Evolutionary conservation across 2,888 invertebrate genomes (phyloP).

Genomic region (Scaptomyza polygonia): DNA sequence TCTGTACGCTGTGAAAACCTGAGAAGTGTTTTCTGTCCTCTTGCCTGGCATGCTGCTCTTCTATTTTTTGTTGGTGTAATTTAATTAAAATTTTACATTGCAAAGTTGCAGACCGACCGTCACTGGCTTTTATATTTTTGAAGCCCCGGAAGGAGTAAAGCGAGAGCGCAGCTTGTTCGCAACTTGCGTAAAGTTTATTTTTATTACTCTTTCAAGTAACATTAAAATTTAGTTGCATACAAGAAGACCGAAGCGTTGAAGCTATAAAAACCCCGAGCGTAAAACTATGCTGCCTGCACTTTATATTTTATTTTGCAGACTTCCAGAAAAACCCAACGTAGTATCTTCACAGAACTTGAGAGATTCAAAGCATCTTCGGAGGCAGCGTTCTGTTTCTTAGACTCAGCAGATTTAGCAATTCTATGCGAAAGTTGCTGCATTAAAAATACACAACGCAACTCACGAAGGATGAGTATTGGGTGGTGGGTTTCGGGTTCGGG

Average conservation of each 20-base stretch:
- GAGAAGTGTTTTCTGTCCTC: conserved; percentile 4
- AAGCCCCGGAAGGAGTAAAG: neutral
- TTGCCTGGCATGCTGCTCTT: conserved; percentile 12
- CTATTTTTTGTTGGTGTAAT: conserved; percentile 60
- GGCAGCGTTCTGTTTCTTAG: conserved; percentile 63
- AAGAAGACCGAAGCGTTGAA: conserved; percentile 23
- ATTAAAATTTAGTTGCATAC: conserved; percentile 76
- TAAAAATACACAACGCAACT: conserved; percentile 63
- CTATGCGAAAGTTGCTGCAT: conserved; percentile 75
- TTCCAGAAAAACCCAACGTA: conserved; percentile 31
- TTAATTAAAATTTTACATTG: conserved; percentile 72
- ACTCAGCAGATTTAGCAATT: conserved; percentile 79
- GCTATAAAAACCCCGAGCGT: conserved; percentile 66
- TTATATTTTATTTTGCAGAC: conserved; percentile 71
- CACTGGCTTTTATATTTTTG: conserved; percentile 48
- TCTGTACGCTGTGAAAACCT: conserved; percentile 14
- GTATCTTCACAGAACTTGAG: neutral
- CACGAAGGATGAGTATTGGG: neutral
- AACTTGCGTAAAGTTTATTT: conserved; percentile 76
- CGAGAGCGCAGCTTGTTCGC: conserved; percentile 46
- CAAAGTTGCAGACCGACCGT: conserved; percentile 50
- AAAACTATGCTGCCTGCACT: conserved; percentile 66
- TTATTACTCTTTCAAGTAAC: conserved; percentile 79
- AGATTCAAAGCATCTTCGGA: conserved; percentile 1
- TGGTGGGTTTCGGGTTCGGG: neutral